Evolutionary conservation across 2,113 vertebrate species (phyloP).

Genomic region (Centrocercus urophasianus): DNA sequence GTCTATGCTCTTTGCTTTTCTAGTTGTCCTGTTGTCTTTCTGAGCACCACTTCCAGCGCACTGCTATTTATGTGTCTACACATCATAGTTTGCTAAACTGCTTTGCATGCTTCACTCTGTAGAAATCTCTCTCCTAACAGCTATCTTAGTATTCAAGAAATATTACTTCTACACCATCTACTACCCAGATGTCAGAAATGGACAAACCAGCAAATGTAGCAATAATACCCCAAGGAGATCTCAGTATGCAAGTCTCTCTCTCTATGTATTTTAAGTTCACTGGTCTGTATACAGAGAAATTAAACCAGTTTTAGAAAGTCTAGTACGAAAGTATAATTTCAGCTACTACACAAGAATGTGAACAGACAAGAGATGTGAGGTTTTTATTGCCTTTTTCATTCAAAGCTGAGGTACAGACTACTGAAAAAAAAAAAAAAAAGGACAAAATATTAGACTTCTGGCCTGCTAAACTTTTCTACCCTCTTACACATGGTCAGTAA

Average conservation of each 20-base stretch:
- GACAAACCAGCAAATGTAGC: background rate
- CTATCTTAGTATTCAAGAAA: background rate
- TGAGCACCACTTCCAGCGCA: background rate
- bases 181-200: background rate
- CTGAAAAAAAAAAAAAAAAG: background rate
- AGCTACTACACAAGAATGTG: background rate
- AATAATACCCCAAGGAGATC: background rate
- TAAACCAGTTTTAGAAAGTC: background rate
- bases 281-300: background rate
- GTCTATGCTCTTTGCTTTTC: background rate
- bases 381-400: background rate
- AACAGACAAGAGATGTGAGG: background rate
- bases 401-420: background rate
- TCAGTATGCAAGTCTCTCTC: background rate
- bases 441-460: background rate
- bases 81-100: background rate
- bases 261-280: background rate
- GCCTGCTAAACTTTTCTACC: background rate
- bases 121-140: background rate
- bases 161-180: background rate
- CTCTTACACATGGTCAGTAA: conserved; percentile 1
- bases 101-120: background rate
- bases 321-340: background rate
- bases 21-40: background rate
- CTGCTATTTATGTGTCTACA: background rate